Conservation (phyloP, 2,113 vertebrate genomes). For the Procapra przewalskii region DNA sequence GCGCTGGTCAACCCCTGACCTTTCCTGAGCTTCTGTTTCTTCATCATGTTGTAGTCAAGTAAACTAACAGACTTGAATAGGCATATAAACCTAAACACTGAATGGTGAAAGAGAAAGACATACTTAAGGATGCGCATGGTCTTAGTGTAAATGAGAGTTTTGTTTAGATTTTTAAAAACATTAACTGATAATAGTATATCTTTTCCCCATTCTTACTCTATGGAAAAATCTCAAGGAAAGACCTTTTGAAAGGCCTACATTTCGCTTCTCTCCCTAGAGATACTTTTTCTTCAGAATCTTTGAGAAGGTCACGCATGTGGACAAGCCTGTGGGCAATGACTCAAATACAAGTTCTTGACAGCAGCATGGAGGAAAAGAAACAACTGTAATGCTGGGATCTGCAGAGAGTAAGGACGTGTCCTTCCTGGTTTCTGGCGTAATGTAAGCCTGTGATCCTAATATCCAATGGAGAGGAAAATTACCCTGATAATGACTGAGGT, state of each 20-base stretch:
- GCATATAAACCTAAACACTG: neutral
- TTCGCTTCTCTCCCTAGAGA: neutral
- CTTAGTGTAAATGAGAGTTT: neutral
- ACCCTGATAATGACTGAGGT: neutral
- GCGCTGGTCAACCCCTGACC: neutral
- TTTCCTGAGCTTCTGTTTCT: neutral
- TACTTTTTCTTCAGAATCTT: neutral
- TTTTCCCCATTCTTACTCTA: neutral
- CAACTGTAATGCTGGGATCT: neutral
- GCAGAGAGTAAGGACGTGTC: neutral
- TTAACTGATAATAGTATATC: neutral
- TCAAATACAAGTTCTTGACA: neutral
- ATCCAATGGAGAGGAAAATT: neutral
- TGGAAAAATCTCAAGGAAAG: neutral
- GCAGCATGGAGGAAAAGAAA: neutral
- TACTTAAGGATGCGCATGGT: neutral
- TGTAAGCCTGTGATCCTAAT: neutral
- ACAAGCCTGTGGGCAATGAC: neutral
- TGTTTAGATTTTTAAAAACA: neutral
- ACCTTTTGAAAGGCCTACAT: neutral
- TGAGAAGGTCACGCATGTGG: neutral
- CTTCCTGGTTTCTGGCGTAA: neutral
- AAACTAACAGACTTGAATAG: neutral
- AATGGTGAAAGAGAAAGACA: neutral
- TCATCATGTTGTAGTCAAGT: neutral